Percentiles rank a stretch among this genome's conserved stretches.
These are phyloP conservation scores for Apotomis capreana DNA, from an alignment of 2,888 invertebrate genomes.

Conservation along the genomic window DNA sequence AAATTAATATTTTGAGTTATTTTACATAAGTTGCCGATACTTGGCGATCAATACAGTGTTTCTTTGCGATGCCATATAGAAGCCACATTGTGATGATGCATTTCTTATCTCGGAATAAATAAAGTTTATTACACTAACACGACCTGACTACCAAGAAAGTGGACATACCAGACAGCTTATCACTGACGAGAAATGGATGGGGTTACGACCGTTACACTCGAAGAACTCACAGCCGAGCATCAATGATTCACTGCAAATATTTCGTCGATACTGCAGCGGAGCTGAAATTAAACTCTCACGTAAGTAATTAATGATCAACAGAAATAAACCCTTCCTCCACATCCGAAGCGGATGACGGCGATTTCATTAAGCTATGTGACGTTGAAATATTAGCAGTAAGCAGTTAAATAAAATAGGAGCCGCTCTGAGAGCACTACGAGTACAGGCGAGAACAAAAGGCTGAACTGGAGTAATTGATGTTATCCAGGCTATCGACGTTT, in stretches of 20 bases:
- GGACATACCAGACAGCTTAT: no score
- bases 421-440: background rate
- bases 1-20: no score
- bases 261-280: background rate
- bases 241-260: background rate
- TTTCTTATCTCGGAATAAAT: no score
- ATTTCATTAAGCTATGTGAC: constrained; percentile 21
- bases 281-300: background rate
- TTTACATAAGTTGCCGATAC: no score
- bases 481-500: constrained; percentile 55
- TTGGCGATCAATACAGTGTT: no score
- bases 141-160: no score
- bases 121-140: no score
- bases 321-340: background rate
- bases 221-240: background rate
- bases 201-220: no score
- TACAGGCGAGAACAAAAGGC: constrained; percentile 18
- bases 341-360: constrained; percentile 4
- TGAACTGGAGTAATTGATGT: constrained; percentile 54
- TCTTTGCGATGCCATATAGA: no score
- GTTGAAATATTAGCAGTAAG: constrained; percentile 14
- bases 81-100: no score
- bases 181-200: no score
- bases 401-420: constrained; percentile 12
- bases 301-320: background rate